Base-by-base conservation (phyloP, 2,888 invertebrate genomes). In the Caenorhabditis becei region DNA sequence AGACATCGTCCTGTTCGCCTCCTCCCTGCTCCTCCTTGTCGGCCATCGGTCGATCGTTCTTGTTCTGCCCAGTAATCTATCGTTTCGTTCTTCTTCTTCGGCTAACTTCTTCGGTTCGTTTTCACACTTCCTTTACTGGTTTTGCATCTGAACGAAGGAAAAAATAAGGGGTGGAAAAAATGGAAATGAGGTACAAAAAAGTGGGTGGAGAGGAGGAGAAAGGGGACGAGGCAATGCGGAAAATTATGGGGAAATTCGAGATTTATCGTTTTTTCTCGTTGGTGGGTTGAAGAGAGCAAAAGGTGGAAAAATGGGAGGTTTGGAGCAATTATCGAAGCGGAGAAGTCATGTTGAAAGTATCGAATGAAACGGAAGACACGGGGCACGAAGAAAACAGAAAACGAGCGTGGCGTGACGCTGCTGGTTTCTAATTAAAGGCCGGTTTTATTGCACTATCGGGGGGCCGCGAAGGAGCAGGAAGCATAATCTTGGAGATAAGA, bases 1-100 rank as follows among this genome's bases (percentile, higher is more conserved):
- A 98, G 93, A 98, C 97, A 94, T 98, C 98, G 95, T 98, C 98
- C 93, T 97, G 97, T 93, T 98, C 97, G 91, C 97, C 97, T 88
- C 96, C 95, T 91, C 96, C 96, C 44, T 91, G 89, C 82, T 92
- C 92, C 58, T 91, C 91, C 54, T 91, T 88, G 83, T 92, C 92
- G 82, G 91, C 91, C 92, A 92, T 92, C 53, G 47, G n/a, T 69
- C 67, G 63, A 51, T 70, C 70, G 69, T 77, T 49, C 32, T 49
- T 24, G 28, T n/a, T 65, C 37, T 58, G 69, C n/a, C 54, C 66
- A 53, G 63, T 67, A 71, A 51, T 37, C 35, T 54, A 32, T 56
- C 37, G 44, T 63, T 63, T 37, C 41, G 65, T 41, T 67, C 41
- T 47, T 53, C 65, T 49, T 20, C 26, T 20, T 26, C 58, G 24